Conservation (phyloP, 2,888 invertebrate genomes). For the Acronicta aceris region DNA sequence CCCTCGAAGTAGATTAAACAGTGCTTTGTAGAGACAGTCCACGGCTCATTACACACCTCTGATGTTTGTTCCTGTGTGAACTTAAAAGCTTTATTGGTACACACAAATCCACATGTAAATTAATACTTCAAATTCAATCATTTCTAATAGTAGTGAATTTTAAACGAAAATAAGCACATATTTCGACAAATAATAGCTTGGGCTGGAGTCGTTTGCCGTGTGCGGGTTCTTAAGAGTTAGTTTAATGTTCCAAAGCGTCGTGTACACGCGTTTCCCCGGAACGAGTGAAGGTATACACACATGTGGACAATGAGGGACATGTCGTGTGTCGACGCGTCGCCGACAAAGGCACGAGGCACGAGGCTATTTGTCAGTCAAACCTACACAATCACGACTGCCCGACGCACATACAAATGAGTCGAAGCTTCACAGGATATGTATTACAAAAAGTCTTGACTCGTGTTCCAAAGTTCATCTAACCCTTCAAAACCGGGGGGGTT, state of each 20-base stretch:
- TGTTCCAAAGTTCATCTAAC: conserved; percentile 50
- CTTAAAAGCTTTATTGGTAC: conserved; percentile 48
- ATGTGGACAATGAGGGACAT: conserved; percentile 70
- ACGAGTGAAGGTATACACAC: conserved; percentile 62
- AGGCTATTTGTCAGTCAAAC: conserved; percentile 78
- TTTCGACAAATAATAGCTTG: conserved; percentile 26
- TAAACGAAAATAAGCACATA: conserved; percentile 23
- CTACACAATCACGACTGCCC: conserved; percentile 68
- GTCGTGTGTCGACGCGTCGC: conserved; percentile 72
- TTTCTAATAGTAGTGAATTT: conserved; percentile 17
- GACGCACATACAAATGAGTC: conserved; percentile 74
- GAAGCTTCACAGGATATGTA: conserved; percentile 64
- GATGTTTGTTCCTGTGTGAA: conserved; percentile 63
- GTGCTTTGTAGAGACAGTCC: conserved; percentile 64
- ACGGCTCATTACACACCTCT: conserved; percentile 45
- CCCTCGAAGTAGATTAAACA: conserved; percentile 72
- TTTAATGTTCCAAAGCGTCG: conserved; percentile 40
- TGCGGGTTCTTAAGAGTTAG: conserved; percentile 43
- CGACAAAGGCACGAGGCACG: conserved; percentile 77
- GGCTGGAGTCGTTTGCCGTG: conserved; percentile 27
- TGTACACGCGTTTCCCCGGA: conserved; percentile 62
- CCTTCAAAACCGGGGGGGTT: conserved; percentile 5
- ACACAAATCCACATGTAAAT: conserved; percentile 41
- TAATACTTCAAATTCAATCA: conserved; percentile 28
- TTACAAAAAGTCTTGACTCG: conserved; percentile 51